Percentiles rank a stretch among this genome's conserved stretches.
Evolutionary conservation across 30 jellyfish, hydroid and myxozoan genomes (phyloP).

Genomic region (Cassiopea andromeda): DNA sequence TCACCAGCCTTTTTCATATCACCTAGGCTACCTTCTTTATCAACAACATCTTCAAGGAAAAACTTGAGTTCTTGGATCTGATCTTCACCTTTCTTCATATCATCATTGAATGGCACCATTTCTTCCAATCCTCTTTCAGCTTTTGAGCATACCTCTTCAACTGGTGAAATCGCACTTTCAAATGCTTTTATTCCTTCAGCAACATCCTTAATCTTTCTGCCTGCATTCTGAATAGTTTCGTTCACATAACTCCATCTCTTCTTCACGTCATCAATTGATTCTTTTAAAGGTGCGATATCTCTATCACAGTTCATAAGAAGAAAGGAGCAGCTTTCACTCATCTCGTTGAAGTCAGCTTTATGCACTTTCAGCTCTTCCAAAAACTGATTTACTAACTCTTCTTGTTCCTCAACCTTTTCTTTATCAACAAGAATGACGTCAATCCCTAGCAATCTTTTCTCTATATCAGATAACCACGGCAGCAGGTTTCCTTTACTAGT

Average conservation of each 20-base stretch:
- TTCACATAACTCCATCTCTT: constrained; percentile 53
- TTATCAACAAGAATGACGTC: constrained; percentile 79
- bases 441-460: constrained; percentile 63
- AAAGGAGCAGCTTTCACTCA: constrained; percentile 37
- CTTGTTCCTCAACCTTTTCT: constrained; percentile 67
- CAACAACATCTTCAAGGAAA: constrained; percentile 70
- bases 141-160: constrained; percentile 75
- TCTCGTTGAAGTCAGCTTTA: constrained; percentile 40
- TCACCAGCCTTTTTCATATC: constrained; percentile 76
- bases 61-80: constrained; percentile 69
- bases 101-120: constrained; percentile 76
- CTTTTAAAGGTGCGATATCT: constrained; percentile 87
- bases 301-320: constrained; percentile 74
- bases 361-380: constrained; percentile 66
- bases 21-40: constrained; percentile 55
- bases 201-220: constrained; percentile 71
- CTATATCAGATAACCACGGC: constrained; percentile 84
- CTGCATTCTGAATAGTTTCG: constrained; percentile 49
- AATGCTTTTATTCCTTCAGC: constrained; percentile 52
- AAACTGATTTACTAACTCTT: constrained; percentile 37
- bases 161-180: constrained; percentile 59
- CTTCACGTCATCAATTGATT: constrained; percentile 55
- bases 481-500: constrained; percentile 23
- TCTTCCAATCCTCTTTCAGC: constrained; percentile 64
- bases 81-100: constrained; percentile 62